phyloP scores from a whole-genome alignment of 2,113 vertebrate species.

The Coregonus clupeaformis region DNA sequence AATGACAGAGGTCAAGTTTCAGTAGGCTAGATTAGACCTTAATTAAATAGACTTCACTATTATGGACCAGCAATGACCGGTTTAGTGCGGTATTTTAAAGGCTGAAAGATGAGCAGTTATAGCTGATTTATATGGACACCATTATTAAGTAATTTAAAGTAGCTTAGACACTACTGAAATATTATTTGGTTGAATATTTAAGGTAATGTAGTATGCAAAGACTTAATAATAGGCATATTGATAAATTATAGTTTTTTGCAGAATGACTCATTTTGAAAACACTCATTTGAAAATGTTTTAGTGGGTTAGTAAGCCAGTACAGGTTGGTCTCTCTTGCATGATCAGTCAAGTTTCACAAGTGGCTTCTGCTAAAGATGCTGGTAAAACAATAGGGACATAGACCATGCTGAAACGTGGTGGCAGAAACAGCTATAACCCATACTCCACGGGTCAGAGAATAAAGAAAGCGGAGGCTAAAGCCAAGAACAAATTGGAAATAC shows the following conservation, averaged over 20 bases:
- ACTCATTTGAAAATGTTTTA: slow-evolving; percentile 2
- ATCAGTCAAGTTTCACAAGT: not conserved
- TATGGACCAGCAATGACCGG: too few species aligned
- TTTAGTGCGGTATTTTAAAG: too few species aligned
- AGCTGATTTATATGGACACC: too few species aligned
- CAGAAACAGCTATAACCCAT: slow-evolving; percentile 80
- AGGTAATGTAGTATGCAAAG: too few species aligned
- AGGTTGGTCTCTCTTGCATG: not conserved
- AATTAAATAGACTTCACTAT: too few species aligned
- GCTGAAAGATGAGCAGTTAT: too few species aligned
- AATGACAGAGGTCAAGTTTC: not conserved
- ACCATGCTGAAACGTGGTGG: slow-evolving; percentile 72
- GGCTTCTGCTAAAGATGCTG: slow-evolving; percentile 25
- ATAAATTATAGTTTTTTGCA: not conserved
- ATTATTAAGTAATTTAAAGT: too few species aligned
- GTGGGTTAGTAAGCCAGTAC: not conserved
- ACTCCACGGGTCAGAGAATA: slow-evolving; percentile 60
- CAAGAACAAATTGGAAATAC: slow-evolving; percentile 71
- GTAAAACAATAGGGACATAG: not conserved
- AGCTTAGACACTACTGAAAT: too few species aligned
- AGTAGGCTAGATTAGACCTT: too few species aligned
- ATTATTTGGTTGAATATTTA: too few species aligned
- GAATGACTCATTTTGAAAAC: slow-evolving; percentile 40
- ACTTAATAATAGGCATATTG: too few species aligned
- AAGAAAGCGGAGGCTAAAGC: slow-evolving; percentile 54